Evolutionary conservation across 2,113 vertebrate genomes (phyloP), one percentile per base, ranked within the genome.

Genomic region (Labeo catla): DNA sequence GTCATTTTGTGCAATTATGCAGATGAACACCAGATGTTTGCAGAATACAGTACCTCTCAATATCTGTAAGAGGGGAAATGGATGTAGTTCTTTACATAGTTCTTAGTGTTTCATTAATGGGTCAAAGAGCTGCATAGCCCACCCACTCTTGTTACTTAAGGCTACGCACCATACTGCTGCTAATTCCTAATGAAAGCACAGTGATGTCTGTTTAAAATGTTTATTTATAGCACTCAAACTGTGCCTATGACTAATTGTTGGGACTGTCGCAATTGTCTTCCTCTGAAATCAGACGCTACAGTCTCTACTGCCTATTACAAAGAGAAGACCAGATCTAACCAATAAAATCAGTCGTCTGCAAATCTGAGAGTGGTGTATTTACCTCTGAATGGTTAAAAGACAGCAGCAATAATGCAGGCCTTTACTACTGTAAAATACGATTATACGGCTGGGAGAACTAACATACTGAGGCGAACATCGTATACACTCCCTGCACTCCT

Each of bases 381-480:
- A 52, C 76, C 47, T 54, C 13, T 77, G 45, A 77, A 34, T 77
- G 74, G n/a, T 16, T 19, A 77, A 77, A 77, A 77, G 76, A 36
- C 73, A 76, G 73, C 45, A 74, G 43, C 70, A 10, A 73, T 73
- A 73, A 73, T 47, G 70, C 70, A n/a, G 73, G 12, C n/a, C 45
- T 76, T 76, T 76, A 76, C 45, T 76, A 76, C 50, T 54, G 76
- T 77, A 77, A 52, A 54, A 52, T 54, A 77, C 8, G 76, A 77
- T 77, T 54, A 77, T 79, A 80, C 39, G 28, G 74, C 82, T 78
- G 73, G 74, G 68, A 50, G 77, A 70, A 66, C 45, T 86, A 84
- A 88, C 52, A 76, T 80, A 70, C 59, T 66, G 52, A 83, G 84
- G 68, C 15, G 63, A 86, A 84, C 74, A 83, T 68, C 47, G 3